phyloP scores from a whole-genome alignment of 2,113 vertebrate species.

The Cyanistes caeruleus region DNA sequence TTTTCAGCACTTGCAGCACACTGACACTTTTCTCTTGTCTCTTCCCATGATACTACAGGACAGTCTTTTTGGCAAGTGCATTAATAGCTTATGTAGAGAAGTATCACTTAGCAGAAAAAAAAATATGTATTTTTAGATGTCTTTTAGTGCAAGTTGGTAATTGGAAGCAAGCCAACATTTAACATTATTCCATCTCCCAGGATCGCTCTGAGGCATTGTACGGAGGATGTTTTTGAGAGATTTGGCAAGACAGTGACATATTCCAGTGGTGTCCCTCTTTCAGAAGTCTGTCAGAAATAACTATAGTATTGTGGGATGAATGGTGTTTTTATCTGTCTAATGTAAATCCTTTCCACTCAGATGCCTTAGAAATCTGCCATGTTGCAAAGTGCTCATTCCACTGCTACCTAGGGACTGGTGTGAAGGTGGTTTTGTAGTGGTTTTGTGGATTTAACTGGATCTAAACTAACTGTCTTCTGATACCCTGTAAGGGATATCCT shows the following conservation, averaged over 20 bases:
- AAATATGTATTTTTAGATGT: background rate
- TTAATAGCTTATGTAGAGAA: background rate
- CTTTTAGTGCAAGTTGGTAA: background rate
- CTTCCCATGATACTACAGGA: background rate
- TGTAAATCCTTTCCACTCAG: background rate
- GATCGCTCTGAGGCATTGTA: background rate
- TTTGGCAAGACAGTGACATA: background rate
- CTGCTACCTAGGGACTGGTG: background rate
- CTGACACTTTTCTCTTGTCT: background rate
- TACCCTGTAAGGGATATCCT: background rate
- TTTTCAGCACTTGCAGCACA: background rate
- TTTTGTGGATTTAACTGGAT: background rate
- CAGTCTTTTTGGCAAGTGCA: background rate
- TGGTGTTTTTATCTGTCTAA: background rate
- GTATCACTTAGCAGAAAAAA: background rate
- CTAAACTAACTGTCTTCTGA: background rate
- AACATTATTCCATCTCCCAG: background rate
- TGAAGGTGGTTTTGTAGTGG: background rate
- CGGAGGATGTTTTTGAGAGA: background rate
- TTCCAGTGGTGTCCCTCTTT: background rate
- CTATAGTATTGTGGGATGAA: background rate
- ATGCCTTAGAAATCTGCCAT: background rate
- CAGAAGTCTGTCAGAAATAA: background rate
- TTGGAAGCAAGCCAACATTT: slow-evolving; percentile 1
- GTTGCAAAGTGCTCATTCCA: background rate